Base-by-base conservation (phyloP, 2,113 vertebrate species). In the Phocoena sinus region DNA sequence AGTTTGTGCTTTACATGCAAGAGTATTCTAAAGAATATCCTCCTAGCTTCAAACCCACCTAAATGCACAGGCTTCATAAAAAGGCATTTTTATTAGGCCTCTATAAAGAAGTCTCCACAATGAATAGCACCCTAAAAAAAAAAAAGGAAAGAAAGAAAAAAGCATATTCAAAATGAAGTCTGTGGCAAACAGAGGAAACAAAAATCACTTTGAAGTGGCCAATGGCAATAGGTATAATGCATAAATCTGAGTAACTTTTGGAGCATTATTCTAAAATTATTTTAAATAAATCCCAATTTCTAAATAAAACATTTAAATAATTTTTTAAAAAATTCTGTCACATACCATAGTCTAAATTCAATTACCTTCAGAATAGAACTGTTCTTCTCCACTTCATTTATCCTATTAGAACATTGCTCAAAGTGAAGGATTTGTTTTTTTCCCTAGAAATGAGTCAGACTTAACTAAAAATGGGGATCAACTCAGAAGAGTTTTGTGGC, bases 1-100 rank as follows among this genome's bases (percentile, higher is more conserved):
- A 94, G 86, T 90, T 98, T 97, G 98, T 98, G 98, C 98, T 97
- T 96, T 96, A 97, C 95, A 98, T 74, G 89, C 97, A 97, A 96
- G 83, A 96, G 6, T 95, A 93, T 89, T 93, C 95, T 96, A 94
- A 95, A 50, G 44, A 96, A 93, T 88, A 90, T 71, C 79, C 76
- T 91, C 65, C 82, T 89, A 74, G 70, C 91, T 92, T 97, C 87
- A 97, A 94, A 97, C 70, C 96, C 92, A 96, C 87, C 95, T 93
- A 98, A 97, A 96, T 94, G 96, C 94, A 96, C 76, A 97, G 96
- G 90, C 88, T 97, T 98, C 97, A 88, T 94, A 94, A 96, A 97
- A 95, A 97, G 83, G 76, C 89, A 91, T 95, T 94, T 97, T 96
- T 89, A 89, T 95, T 91, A 88, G 94, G 71, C 92, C 94, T 95